A percentile compares a stretch with the other conserved stretches of the same genome.
These are phyloP conservation scores for Haliclona indistincta DNA, from an alignment of 37 sponge, comb jelly and placozoan species.

Conservation along the genomic window DNA sequence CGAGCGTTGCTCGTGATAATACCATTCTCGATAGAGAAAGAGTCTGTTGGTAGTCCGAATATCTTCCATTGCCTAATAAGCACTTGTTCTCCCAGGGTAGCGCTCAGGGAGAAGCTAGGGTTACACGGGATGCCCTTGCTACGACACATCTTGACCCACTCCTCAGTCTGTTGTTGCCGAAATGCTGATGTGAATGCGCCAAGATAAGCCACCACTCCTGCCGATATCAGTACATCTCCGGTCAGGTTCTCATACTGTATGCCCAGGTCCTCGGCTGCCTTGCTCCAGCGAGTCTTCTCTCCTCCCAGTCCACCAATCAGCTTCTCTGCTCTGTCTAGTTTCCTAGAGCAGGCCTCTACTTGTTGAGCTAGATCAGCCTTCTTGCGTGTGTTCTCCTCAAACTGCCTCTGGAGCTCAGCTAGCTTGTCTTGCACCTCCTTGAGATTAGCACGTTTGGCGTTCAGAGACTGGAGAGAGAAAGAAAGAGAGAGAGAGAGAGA, in stretches of 20 bases:
- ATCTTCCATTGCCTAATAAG: slow-evolving; percentile 94
- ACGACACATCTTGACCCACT: slow-evolving; percentile 79
- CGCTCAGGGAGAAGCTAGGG: slow-evolving; percentile 76
- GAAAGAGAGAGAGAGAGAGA: background rate
- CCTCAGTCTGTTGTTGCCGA: slow-evolving; percentile 82
- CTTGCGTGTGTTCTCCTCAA: slow-evolving; percentile 89
- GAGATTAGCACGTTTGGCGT: slow-evolving; percentile 81
- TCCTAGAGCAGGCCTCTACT: slow-evolving; percentile 89
- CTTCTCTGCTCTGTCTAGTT: slow-evolving; percentile 93
- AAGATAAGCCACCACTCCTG: slow-evolving; percentile 95
- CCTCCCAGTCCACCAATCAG: slow-evolving; percentile 98
- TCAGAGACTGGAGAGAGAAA: slow-evolving; percentile 47
- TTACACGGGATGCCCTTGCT: slow-evolving; percentile 73
- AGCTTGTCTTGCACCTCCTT: slow-evolving; percentile 91
- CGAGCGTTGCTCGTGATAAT: slow-evolving; percentile 94
- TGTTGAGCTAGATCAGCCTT: slow-evolving; percentile 89
- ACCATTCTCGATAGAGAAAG: slow-evolving; percentile 96
- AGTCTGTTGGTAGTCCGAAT: slow-evolving; percentile 90
- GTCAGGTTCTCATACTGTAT: slow-evolving; percentile 82
- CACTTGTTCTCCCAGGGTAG: slow-evolving; percentile 90
- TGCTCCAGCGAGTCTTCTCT: slow-evolving; percentile 91
- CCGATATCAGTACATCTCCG: slow-evolving; percentile 88
- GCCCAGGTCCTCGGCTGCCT: slow-evolving; percentile 79
- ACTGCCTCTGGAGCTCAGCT: slow-evolving; percentile 78
- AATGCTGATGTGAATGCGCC: slow-evolving; percentile 95